phyloP scores from a whole-genome alignment of 1,140 invertebrate genomes.

The Hyles vespertilio region DNA sequence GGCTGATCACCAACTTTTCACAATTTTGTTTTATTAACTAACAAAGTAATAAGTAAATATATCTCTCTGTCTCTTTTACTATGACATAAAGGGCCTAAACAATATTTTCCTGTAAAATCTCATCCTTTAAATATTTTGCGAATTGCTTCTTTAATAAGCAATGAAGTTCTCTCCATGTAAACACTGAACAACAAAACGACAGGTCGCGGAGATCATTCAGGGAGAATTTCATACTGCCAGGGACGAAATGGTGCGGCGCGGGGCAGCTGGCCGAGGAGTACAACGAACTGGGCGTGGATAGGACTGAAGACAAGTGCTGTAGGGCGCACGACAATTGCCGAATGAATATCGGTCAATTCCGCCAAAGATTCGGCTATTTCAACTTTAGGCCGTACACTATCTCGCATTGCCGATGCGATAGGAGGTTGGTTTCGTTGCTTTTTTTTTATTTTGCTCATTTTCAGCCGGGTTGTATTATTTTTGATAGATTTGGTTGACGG shows the following conservation, averaged over 20 bases:
- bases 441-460: conserved; percentile 14
- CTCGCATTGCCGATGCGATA: conserved; percentile 91
- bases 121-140: neutral
- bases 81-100: too few relatives aligned
- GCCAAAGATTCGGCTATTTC: conserved; percentile 82
- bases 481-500: too few relatives aligned
- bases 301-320: conserved; percentile 86
- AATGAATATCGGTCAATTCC: conserved; percentile 82
- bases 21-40: too few relatives aligned
- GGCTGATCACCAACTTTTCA: too few relatives aligned
- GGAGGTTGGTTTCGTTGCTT: conserved; percentile 77
- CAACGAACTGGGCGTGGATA: conserved; percentile 82
- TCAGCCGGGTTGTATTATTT: neutral
- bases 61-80: too few relatives aligned
- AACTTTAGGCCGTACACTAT: conserved; percentile 89
- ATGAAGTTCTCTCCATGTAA: neutral
- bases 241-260: conserved; percentile 91
- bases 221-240: conserved; percentile 81
- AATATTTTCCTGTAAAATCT: too few relatives aligned
- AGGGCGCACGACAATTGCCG: conserved; percentile 86
- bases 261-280: conserved; percentile 81
- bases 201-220: conserved; percentile 71
- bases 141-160: neutral
- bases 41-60: too few relatives aligned
- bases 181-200: conserved; percentile 18